Percentiles rank a stretch among this genome's conserved stretches.
Evolutionary conservation across 2,888 invertebrate genomes (phyloP).

Genomic region (Cecidostiba fungosa): DNA sequence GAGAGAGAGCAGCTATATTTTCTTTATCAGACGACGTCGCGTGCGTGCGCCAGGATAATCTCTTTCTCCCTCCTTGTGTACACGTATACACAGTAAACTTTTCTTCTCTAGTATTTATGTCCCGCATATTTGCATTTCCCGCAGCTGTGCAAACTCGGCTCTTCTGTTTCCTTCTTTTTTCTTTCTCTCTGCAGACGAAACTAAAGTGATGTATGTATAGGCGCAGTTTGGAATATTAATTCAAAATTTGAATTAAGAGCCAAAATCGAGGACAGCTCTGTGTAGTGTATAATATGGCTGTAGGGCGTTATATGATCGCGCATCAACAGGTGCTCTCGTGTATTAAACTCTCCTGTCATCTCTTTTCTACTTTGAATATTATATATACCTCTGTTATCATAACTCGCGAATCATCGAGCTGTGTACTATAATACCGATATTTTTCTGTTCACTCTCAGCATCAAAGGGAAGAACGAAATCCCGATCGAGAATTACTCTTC

Average conservation of each 20-base stretch:
- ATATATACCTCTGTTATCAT: not conserved
- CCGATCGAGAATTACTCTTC: not conserved
- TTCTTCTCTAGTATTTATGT: conserved; percentile 22
- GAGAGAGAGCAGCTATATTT: not conserved
- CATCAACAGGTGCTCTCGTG: not conserved
- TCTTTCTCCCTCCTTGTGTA: not conserved
- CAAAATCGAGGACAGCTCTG: not conserved
- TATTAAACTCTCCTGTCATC: not conserved
- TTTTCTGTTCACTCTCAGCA: not conserved
- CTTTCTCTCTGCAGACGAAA: not conserved
- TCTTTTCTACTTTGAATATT: not conserved
- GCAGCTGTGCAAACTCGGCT: not conserved
- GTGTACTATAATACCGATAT: not conserved
- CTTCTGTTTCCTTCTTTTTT: not conserved
- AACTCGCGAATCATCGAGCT: not conserved
- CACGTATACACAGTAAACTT: not conserved
- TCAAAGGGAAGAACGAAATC: not conserved
- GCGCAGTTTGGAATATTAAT: not conserved
- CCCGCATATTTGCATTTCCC: conserved; percentile 15
- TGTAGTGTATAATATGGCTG: not conserved
- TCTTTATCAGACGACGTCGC: conserved; percentile 7
- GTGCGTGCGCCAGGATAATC: conserved; percentile 1
- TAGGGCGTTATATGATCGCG: not conserved
- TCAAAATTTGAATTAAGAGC: not conserved
- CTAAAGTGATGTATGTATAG: not conserved